Conservation (phyloP, 2,113 vertebrate species). For the Verasper variegatus region DNA sequence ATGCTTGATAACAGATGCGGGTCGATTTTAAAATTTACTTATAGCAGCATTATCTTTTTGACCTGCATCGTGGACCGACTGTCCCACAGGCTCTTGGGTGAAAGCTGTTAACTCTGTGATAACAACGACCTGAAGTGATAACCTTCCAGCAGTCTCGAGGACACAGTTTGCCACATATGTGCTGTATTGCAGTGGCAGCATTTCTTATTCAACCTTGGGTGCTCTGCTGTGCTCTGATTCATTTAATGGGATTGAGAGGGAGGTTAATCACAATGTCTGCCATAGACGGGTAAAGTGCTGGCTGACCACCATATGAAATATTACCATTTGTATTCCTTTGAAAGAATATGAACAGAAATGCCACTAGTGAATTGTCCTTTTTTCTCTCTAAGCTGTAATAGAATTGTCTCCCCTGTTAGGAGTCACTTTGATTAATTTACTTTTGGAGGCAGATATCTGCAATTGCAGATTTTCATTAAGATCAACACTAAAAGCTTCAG, state of each 20-base stretch:
- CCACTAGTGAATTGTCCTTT: constrained; percentile 10
- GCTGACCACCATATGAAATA: constrained; percentile 56
- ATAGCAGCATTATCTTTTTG: constrained; percentile 71
- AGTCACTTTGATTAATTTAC: constrained; percentile 79
- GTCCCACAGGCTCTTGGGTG: constrained; percentile 67
- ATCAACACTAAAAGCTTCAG: constrained; percentile 73
- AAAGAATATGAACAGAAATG: constrained; percentile 36
- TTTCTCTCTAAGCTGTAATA: constrained; percentile 25
- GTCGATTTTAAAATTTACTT: constrained; percentile 78
- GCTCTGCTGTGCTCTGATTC: constrained; percentile 75
- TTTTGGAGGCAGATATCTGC: constrained; percentile 70
- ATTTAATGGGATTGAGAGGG: constrained; percentile 71
- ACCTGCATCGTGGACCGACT: constrained; percentile 61
- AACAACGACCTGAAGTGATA: constrained; percentile 77
- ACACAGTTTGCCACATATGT: constrained; percentile 68
- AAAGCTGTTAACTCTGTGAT: constrained; percentile 81
- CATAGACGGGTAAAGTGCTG: constrained; percentile 57
- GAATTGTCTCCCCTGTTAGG: constrained; percentile 33
- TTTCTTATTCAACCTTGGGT: constrained; percentile 76
- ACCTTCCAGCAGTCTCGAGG: constrained; percentile 76
- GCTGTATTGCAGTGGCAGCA: constrained; percentile 70
- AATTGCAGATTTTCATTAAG: constrained; percentile 83
- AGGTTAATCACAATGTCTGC: constrained; percentile 77
- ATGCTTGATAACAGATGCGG: constrained; percentile 73
- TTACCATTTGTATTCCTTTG: constrained; percentile 40